These are phyloP conservation scores for Lipophrys pholis DNA, from an alignment of 2,113 vertebrate genomes.

Conservation along the genomic window DNA sequence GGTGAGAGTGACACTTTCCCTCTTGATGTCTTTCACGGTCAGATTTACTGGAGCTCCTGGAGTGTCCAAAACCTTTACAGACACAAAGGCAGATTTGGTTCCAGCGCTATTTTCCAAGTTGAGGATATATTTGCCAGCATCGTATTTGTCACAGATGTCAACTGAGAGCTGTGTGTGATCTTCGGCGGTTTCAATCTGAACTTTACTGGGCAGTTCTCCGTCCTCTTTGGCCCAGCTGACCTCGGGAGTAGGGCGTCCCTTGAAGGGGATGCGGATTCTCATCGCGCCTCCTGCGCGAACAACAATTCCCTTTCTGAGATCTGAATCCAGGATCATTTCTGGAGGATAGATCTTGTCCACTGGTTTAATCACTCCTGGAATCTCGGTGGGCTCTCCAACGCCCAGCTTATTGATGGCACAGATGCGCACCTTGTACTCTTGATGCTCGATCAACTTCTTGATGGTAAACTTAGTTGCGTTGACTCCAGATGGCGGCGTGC, in stretches of 20 bases:
- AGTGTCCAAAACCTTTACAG: conserved; percentile 95
- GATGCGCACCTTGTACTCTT: conserved; percentile 94
- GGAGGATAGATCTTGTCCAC: conserved; percentile 94
- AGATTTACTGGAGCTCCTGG: conserved; percentile 93
- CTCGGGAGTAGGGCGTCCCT: conserved; percentile 92
- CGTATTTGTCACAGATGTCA: conserved; percentile 95
- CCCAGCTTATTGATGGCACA: conserved; percentile 96
- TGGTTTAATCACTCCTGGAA: conserved; percentile 91
- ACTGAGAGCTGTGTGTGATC: conserved; percentile 93
- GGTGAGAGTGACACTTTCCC: conserved; percentile 89
- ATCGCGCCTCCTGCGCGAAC: conserved; percentile 93
- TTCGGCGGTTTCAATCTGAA: conserved; percentile 89
- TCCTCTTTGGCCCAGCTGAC: conserved; percentile 95
- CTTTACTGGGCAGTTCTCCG: conserved; percentile 91
- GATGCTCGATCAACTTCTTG: conserved; percentile 92
- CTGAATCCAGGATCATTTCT: conserved; percentile 95
- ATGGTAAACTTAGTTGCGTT: conserved; percentile 90
- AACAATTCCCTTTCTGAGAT: conserved; percentile 93
- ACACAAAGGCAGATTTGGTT: conserved; percentile 95
- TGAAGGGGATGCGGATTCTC: conserved; percentile 94
- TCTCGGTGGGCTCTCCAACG: conserved; percentile 90
- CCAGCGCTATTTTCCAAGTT: conserved; percentile 94
- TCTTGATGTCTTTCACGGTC: conserved; percentile 91
- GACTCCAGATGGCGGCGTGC: conserved; percentile 91
- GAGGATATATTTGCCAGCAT: conserved; percentile 95